Base-by-base conservation (phyloP, 2,113 vertebrate species). In the Tragelaphus strepsiceros region DNA sequence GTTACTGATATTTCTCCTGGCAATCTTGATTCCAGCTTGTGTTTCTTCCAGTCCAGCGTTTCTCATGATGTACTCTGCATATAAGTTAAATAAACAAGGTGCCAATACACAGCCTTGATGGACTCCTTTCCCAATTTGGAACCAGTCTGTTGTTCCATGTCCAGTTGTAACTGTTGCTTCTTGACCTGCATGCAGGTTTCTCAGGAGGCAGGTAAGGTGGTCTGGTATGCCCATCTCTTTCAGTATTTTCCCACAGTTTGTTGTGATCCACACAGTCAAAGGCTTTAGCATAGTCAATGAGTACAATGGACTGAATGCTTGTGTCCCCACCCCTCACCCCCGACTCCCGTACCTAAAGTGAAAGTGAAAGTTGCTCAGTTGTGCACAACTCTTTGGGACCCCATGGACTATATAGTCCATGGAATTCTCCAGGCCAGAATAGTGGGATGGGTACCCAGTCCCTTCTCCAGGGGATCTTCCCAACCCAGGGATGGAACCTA, bases 261-360 rank as follows among this genome's bases (percentile, higher is more conserved):
- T 39, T 13, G 35, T 39, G n/a, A 74, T 74, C 10, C 67, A 74
- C 67, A 74, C 10, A 74, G 67, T 39, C n/a, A 22, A 74, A 35
- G 67, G 10, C 67, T 71, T 71, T 22, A 71, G 17, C 19, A 1
- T 22, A 71, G 67, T 71, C n/a, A 22, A 2, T 74, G n/a, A 39
- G 35, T 74, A 74, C 67, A 39, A 39, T 22, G 67, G 19, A 39
- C 67, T 39, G n/a, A 39, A 71, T 3, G n/a, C 11, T 22, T 74
- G 10, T 39, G n/a, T 71, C 17, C 30, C 30, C 30, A 4, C 17
- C 62, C 15, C 30, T 16, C 8, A 19, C 17, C 64, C n/a, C 17
- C 32, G 0, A 10, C 1, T 5, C 64, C 9, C 1, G 0, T 5
- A 21, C 16, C 32, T 21, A 35, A 67, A 35, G 64, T 35, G 64